phyloP scores from a whole-genome alignment of 2,888 invertebrate genomes.

The Drepana falcataria region DNA sequence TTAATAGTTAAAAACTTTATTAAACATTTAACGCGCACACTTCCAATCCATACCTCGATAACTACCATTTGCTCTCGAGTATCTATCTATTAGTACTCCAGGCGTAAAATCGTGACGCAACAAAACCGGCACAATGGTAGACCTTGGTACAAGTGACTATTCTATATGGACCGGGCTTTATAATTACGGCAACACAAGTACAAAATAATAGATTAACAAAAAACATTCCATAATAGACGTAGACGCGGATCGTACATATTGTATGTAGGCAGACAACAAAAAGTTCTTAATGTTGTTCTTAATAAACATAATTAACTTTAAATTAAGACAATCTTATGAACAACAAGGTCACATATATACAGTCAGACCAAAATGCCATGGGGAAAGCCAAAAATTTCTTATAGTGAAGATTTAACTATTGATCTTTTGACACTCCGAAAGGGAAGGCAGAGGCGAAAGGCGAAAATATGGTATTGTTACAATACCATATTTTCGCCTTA shows the following conservation, averaged over 20 bases:
- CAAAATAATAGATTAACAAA: conserved; percentile 37
- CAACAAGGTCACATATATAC: no score
- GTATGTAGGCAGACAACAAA: conserved; percentile 18
- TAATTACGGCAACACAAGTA: conserved; percentile 44
- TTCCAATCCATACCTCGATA: conserved; percentile 18
- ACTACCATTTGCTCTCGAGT: conserved; percentile 37
- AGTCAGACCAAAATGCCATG: no score
- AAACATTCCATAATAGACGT: conserved; percentile 41
- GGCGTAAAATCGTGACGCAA: conserved; percentile 49
- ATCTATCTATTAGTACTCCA: conserved; percentile 47
- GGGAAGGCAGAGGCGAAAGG: no score
- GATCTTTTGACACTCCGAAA: no score
- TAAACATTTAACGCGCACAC: conserved; percentile 10
- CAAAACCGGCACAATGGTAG: conserved; percentile 45
- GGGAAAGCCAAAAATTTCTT: no score
- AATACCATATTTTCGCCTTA: no score
- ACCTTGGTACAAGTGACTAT: conserved; percentile 50
- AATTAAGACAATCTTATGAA: no score
- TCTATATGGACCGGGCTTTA: conserved; percentile 35
- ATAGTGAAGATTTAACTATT: no score
- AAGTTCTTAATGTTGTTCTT: not conserved
- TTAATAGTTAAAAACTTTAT: not conserved
- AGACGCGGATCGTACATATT: conserved; percentile 17
- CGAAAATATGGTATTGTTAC: no score
- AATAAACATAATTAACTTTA: not conserved